Conservation (phyloP, 2,888 invertebrate genomes). For the Caenorhabditis parvicauda region DNA sequence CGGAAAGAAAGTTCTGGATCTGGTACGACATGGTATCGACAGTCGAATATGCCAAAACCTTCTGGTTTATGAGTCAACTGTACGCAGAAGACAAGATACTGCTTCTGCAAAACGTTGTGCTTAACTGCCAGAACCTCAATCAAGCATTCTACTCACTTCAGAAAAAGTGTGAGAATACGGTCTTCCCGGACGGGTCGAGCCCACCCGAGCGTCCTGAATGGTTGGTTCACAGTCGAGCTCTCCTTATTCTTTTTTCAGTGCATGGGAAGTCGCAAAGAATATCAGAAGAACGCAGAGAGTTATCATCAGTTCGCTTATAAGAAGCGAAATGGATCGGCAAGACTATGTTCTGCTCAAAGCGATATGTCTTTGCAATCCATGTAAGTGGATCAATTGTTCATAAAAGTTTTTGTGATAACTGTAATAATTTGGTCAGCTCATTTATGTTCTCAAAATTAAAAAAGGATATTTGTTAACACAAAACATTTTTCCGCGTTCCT, state of each 20-base stretch:
- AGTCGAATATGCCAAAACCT: conserved; percentile 43
- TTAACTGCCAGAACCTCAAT: conserved; percentile 27
- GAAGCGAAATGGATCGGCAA: conserved; percentile 17
- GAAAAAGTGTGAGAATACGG: conserved; percentile 22
- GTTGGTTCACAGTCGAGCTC: no score
- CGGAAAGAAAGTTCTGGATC: conserved; percentile 38
- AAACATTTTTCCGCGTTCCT: no score
- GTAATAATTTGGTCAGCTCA: no score
- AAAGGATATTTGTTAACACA: no score
- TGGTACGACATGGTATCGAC: conserved; percentile 31
- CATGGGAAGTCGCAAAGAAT: no score
- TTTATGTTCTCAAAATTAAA: no score
- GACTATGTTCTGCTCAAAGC: conserved; percentile 44
- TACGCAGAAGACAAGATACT: conserved; percentile 18
- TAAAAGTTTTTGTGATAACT: no score
- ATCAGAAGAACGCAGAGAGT: no score
- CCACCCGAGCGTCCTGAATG: no score
- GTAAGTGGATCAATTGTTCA: no score
- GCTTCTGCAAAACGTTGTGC: no score
- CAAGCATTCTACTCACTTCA: conserved; percentile 34
- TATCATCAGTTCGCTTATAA: conserved; percentile 12
- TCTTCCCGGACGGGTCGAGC: conserved; percentile 38
- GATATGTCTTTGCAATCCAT: conserved; percentile 35
- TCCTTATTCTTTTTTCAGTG: no score
- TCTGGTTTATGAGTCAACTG: conserved; percentile 37